phyloP scores from a whole-genome alignment of 2,888 invertebrate genomes.

The Nomada ruficornis region DNA sequence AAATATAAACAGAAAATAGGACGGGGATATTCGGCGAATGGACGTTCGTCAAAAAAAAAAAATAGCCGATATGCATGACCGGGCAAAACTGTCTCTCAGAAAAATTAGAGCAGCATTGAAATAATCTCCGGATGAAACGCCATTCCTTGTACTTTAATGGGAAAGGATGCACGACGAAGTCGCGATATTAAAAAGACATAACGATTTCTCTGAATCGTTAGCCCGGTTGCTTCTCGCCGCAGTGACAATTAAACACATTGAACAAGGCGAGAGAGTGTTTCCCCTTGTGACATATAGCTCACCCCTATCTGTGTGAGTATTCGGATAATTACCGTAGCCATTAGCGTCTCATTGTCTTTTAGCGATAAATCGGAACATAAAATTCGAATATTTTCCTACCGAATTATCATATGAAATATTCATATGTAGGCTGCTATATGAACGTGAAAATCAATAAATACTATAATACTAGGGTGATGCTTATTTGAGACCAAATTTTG shows the following conservation, averaged over 20 bases:
- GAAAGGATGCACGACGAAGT: constrained; percentile 10
- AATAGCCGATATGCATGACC: not conserved
- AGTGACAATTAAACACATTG: constrained; percentile 21
- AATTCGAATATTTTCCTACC: not conserved
- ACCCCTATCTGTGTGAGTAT: constrained; percentile 13
- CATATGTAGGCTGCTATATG: too few species aligned
- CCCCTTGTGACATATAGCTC: not conserved
- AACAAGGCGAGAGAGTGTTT: not conserved
- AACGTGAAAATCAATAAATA: too few species aligned
- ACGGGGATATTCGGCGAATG: too few species aligned
- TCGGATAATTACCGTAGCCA: constrained; percentile 28
- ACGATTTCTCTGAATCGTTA: constrained; percentile 51
- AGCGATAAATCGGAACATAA: not conserved
- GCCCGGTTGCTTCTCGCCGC: constrained; percentile 14
- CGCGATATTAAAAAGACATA: constrained; percentile 22
- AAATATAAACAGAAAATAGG: too few species aligned
- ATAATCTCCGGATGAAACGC: not conserved
- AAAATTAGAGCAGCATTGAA: constrained; percentile 1
- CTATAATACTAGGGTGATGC: too few species aligned
- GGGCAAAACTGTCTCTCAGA: not conserved
- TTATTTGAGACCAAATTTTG: too few species aligned
- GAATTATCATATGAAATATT: too few species aligned
- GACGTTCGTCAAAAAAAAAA: not conserved
- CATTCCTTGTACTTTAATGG: constrained; percentile 1
- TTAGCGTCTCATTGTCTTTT: constrained; percentile 13